A percentile compares a stretch with the other conserved stretches of the same genome.
Conservation (phyloP, 2,797 vertebrate species). For the Microctenopoma lineatum region DNA sequence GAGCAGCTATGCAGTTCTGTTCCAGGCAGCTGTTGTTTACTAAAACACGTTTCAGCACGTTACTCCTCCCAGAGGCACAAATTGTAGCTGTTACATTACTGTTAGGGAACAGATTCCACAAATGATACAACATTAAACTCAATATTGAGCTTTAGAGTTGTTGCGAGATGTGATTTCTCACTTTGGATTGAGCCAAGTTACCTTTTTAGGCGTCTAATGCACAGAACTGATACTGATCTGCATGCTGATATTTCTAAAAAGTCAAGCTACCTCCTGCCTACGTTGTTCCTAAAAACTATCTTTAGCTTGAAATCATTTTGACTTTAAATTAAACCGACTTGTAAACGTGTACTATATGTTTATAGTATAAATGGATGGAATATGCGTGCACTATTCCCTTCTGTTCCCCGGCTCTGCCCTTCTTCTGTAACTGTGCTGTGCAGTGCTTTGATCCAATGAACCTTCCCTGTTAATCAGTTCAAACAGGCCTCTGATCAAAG, state of each 20-base stretch:
- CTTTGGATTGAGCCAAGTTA: background rate
- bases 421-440: slow-evolving; percentile 26
- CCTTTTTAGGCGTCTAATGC: no score
- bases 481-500: slow-evolving; percentile 76
- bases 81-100: background rate
- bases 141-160: background rate
- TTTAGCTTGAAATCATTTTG: no score
- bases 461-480: slow-evolving; percentile 71
- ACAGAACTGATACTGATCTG: no score
- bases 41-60: background rate
- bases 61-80: background rate
- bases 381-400: slow-evolving; percentile 1
- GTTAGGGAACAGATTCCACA: background rate
- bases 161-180: background rate
- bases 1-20: background rate
- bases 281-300: no score
- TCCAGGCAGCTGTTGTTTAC: background rate
- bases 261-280: no score
- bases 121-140: background rate
- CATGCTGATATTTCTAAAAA: no score
- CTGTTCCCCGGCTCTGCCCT: slow-evolving; percentile 32
- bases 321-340: background rate
- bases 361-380: background rate
- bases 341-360: no score
- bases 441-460: slow-evolving; percentile 66